Evolutionary conservation across 2,113 vertebrate genomes (phyloP), one percentile per base, ranked within the genome.

Genomic region (Toxotes chatareus): DNA sequence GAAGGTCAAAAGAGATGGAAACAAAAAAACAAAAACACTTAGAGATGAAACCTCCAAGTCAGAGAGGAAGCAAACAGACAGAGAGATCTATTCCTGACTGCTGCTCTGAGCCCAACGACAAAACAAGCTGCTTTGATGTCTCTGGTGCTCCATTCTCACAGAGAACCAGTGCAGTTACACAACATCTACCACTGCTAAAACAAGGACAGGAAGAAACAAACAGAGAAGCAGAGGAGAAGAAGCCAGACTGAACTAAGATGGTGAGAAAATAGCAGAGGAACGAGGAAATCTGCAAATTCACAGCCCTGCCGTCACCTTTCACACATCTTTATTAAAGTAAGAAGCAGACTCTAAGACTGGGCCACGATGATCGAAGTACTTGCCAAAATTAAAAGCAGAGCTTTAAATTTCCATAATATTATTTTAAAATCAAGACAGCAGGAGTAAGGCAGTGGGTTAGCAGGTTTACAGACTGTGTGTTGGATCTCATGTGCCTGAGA

Each of bases 121-220:
- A 82, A 84, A 91, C 82, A 89, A 83, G 71, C 63, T 40, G 80
- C 91, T 91, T 91, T 92, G 90, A 92, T 91, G 89, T 92, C 69
- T 73, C 59, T 76, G 88, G 65, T 84, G 71, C 67, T 71, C 23
- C 16, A 56, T 63, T 83, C 64, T 60, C 64, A 32, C 76, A 67
- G 60, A 84, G 75, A 86, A 79, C 59, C 61, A 21, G 60, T 19
- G 9, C 75, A 1, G 77, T 92, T 92, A 93, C 82, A 90, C 91
- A 93, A 93, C 57, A 82, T 31, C 69, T 38, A 63, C 14, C 1
- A 36, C 76, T 68, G 83, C 73, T 72, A 17, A 72, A 82, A 83
- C 80, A 82, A 77, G 77, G 70, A 65, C n/a, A 31, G 56, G 55
- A 51, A 66, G 13, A 83, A 64, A 80, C 74, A 80, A 76, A 73